Percentiles rank a stretch among this genome's conserved stretches.
phyloP scores from a whole-genome alignment of 23 tunicate species.

The Clavelina lepadiformis region DNA sequence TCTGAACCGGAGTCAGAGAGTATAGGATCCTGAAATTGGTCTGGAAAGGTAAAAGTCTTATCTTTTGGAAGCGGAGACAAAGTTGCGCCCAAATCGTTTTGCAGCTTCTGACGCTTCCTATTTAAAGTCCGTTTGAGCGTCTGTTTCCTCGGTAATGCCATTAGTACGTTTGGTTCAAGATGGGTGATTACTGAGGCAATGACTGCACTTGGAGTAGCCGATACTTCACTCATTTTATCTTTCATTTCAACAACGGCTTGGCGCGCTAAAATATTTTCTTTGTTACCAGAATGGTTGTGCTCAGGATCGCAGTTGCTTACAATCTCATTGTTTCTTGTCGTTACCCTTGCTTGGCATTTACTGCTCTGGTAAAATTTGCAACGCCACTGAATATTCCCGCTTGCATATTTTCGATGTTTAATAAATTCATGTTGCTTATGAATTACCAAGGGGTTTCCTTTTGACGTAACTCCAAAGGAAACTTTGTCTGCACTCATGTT shows the following conservation, averaged over 20 bases:
- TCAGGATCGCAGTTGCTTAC: conserved; percentile 30
- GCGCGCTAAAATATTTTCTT: conserved; percentile 42
- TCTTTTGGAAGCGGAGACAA: conserved; percentile 13
- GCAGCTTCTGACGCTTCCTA: conserved; percentile 29
- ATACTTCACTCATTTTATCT: conserved; percentile 27
- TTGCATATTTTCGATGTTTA: conserved; percentile 33
- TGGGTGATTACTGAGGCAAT: conserved; percentile 31
- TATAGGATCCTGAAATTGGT: conserved; percentile 20
- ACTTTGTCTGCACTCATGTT: conserved; percentile 31
- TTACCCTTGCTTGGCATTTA: conserved; percentile 25
- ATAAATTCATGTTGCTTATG: conserved; percentile 31
- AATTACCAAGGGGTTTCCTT: conserved; percentile 29
- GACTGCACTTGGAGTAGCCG: conserved; percentile 30
- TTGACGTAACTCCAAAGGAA: conserved; percentile 33
- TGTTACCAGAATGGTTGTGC: conserved; percentile 24
- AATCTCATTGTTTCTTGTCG: conserved; percentile 31
- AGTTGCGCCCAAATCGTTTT: conserved; percentile 19
- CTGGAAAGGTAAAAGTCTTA: conserved; percentile 21
- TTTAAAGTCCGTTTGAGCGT: conserved; percentile 26
- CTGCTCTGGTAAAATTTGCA: conserved; percentile 26
- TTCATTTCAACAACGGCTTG: conserved; percentile 42
- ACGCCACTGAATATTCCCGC: conserved; percentile 31
- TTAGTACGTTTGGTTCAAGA: conserved; percentile 38
- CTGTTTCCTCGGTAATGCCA: conserved; percentile 37
- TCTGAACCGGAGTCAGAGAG: too few species aligned